These are phyloP conservation scores for Leptatherina wallacei DNA, from an alignment of 2,797 vertebrate genomes.

Conservation along the genomic window DNA sequence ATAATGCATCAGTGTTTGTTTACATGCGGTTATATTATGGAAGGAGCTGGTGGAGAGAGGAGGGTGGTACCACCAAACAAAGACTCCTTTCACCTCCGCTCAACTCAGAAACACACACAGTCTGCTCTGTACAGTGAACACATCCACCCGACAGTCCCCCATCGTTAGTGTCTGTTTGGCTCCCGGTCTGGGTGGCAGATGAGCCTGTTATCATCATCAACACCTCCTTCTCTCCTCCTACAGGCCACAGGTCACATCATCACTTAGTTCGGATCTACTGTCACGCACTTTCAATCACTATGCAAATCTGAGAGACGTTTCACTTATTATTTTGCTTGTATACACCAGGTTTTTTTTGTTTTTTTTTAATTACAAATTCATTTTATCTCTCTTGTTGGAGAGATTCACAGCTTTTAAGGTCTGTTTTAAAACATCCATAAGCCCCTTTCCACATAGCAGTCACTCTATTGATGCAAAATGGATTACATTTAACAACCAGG, in stretches of 20 bases:
- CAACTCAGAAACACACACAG: constrained; percentile 38
- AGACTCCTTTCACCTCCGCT: constrained; percentile 58
- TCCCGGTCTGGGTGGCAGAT: not conserved
- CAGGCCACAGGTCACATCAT: constrained; percentile 1
- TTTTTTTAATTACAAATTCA: not conserved
- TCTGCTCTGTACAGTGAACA: constrained; percentile 28
- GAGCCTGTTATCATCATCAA: not conserved
- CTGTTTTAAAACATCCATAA: too few species aligned
- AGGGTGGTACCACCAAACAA: constrained; percentile 62
- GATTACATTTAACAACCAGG: too few species aligned
- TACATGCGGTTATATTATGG: constrained; percentile 44
- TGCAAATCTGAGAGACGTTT: not conserved
- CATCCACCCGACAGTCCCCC: constrained; percentile 10
- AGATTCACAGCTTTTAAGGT: too few species aligned
- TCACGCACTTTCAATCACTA: not conserved
- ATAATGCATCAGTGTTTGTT: constrained; percentile 42
- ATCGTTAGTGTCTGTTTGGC: not conserved
- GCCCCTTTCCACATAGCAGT: too few species aligned
- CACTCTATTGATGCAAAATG: too few species aligned
- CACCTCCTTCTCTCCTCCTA: constrained; percentile 2
- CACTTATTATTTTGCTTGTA: not conserved
- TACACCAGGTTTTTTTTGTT: not conserved
- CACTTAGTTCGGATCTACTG: not conserved
- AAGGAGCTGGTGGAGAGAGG: constrained; percentile 53
- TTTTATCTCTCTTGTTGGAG: too few species aligned